A percentile compares a stretch with the other conserved stretches of the same genome.
Evolutionary conservation across 1,140 invertebrate species (phyloP).

Genomic region (Drosophila pseudoobscura): DNA sequence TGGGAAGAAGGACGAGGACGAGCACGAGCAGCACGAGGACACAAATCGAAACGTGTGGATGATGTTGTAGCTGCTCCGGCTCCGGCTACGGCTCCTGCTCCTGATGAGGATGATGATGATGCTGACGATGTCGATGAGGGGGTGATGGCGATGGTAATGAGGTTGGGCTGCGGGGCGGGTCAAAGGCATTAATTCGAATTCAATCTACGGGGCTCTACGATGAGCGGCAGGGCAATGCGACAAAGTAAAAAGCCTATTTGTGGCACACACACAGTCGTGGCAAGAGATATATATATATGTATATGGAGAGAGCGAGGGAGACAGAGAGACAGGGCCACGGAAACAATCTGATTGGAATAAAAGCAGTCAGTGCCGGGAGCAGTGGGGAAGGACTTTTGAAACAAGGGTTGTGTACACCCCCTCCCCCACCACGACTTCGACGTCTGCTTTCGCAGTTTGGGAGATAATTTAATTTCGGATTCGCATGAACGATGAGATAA

Average conservation of each 20-base stretch:
- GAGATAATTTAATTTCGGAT: conserved; percentile 83
- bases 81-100: conserved; percentile 3
- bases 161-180: conserved; percentile 67
- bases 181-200: conserved; percentile 83
- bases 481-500: conserved; percentile 80
- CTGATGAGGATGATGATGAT: conserved; percentile 14
- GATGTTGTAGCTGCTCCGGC: conserved; percentile 18
- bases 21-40: conserved; percentile 12
- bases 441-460: conserved; percentile 54
- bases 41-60: conserved; percentile 49
- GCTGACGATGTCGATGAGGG: conserved; percentile 23
- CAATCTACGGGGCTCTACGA: conserved; percentile 69
- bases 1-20: conserved; percentile 13
- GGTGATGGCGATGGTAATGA: conserved; percentile 62
- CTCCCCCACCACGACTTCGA: conserved; percentile 40
- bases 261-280: conserved; percentile 23
- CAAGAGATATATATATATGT: not conserved
- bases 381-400: conserved; percentile 58
- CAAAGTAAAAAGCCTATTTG: conserved; percentile 81
- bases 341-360: conserved; percentile 83
- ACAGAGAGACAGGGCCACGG: conserved; percentile 55
- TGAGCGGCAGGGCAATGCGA: conserved; percentile 45
- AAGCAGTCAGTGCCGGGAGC: conserved; percentile 38
- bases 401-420: conserved; percentile 66
- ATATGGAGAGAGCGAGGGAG: conserved; percentile 24